Base-by-base conservation (phyloP, 2,797 vertebrate genomes). In the Zonotrichia albicollis region DNA sequence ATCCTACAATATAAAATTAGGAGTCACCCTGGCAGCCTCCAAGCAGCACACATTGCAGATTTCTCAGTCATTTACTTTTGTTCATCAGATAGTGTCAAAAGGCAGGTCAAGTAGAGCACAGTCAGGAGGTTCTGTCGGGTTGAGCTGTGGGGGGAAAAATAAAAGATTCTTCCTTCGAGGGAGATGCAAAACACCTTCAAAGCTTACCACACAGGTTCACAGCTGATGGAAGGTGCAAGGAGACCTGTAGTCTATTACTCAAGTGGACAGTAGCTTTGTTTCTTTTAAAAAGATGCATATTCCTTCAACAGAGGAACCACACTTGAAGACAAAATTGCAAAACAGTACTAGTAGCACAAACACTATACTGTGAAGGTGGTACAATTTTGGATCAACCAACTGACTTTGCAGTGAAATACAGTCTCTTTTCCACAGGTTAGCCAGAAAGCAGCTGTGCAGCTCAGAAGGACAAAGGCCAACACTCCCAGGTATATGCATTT, bases 41-140 rank as follows among this genome's bases (percentile, higher is more conserved):
- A 40, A 46, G 61, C 64, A 89, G 21, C 38, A 66, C 27, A 34
- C 32, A 87, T 76, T 78, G 53, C 1, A 1, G 42, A 70, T 70
- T 82, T 92, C 45, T 65, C 85, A 84, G 9, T 32, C 27, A 70
- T 90, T 93, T 90, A 67, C 89, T 76, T 91, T 34, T 66, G 46
- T 76, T 73, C 87, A 64, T 84, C 85, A 67, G 55, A 70, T 34
- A 50, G 42, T 73, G 70, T 71, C 32, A 36, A 22, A 43, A 88
- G 77, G 55, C 53, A 95, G 79, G 34, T 83, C 76, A 91, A 85
- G n/a, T 2, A 84, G 57, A 82, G 79, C 38, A 55, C 30, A 27
- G 46, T 64, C 45, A 70, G 43, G 42, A 85, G 48, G 27, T 88
- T 85, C 64, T 86, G 62, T 50, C 84, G 79, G 10, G 2, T n/a